phyloP scores from a whole-genome alignment of 2,797 vertebrate species.

The Ibycter americanus region DNA sequence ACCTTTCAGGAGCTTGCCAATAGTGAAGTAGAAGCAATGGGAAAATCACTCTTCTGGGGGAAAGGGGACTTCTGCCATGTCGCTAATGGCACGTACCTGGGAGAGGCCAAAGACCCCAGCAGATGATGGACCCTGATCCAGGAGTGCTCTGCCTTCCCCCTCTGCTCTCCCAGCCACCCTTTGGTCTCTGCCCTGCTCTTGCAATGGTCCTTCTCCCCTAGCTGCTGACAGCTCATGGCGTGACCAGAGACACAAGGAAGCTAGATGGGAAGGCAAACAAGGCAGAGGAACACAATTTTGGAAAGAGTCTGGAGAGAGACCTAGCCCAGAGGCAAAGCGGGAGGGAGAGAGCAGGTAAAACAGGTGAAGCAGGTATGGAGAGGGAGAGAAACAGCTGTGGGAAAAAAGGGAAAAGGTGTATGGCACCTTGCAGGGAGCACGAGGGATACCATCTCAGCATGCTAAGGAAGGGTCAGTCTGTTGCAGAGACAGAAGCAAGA shows the following conservation, averaged over 20 bases:
- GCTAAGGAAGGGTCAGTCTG: background rate
- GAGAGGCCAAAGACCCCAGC: background rate
- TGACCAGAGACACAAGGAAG: constrained; percentile 16
- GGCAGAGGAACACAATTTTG: background rate
- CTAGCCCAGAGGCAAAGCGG: constrained; percentile 13
- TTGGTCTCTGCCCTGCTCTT: background rate
- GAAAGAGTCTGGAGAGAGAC: constrained; percentile 19
- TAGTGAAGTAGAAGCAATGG: constrained; percentile 3
- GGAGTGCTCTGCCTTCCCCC: background rate
- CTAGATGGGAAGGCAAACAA: constrained; percentile 6
- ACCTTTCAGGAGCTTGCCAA: constrained; percentile 46
- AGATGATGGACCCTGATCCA: background rate
- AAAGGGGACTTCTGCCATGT: background rate
- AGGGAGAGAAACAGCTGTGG: background rate
- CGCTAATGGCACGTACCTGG: background rate
- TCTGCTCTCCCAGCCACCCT: background rate
- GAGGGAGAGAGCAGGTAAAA: constrained; percentile 42
- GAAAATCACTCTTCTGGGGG: background rate
- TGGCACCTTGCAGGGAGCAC: background rate
- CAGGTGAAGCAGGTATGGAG: constrained; percentile 41
- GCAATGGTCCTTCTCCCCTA: background rate
- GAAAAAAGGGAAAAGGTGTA: constrained; percentile 10
- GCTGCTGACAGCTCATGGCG: background rate
- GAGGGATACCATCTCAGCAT: background rate
- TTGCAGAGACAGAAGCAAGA: background rate